A percentile compares a stretch with the other conserved stretches of the same genome.
Conservation (phyloP, 2,888 invertebrate genomes). For the Clivina fossor region DNA sequence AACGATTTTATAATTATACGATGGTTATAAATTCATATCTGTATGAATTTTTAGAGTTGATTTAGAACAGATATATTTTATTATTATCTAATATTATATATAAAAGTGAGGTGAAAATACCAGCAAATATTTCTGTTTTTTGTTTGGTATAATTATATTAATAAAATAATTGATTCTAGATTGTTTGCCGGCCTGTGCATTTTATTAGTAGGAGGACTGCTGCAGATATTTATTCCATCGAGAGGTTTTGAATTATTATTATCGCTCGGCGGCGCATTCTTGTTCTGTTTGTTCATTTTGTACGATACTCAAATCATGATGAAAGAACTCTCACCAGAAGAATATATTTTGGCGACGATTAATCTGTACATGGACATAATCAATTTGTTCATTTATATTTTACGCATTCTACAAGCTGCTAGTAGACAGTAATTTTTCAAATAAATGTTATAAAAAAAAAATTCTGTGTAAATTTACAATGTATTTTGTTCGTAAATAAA, state of each 20-base stretch:
- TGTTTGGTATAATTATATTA: slow-evolving; percentile 21
- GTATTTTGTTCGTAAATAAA: slow-evolving; percentile 1
- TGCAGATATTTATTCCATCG: slow-evolving; percentile 76
- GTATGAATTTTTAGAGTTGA: not conserved
- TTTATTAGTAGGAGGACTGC: slow-evolving; percentile 69
- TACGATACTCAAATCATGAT: slow-evolving; percentile 85
- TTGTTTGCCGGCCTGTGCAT: slow-evolving; percentile 67
- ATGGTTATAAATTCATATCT: too few relatives aligned
- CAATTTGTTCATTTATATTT: slow-evolving; percentile 79
- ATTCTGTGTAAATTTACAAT: not conserved
- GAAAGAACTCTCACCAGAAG: slow-evolving; percentile 78
- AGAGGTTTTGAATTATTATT: slow-evolving; percentile 69
- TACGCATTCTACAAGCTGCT: slow-evolving; percentile 69
- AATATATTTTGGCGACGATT: slow-evolving; percentile 84
- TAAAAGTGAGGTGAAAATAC: too few relatives aligned
- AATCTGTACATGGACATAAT: slow-evolving; percentile 86
- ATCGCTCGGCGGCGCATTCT: slow-evolving; percentile 70
- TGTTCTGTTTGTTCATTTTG: slow-evolving; percentile 81
- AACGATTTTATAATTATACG: too few relatives aligned
- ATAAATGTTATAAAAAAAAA: slow-evolving; percentile 34
- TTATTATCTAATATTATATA: too few relatives aligned
- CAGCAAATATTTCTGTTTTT: not conserved
- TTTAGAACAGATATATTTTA: not conserved
- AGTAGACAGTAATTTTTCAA: slow-evolving; percentile 59
- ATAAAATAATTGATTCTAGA: slow-evolving; percentile 52